Percentiles rank a stretch among this genome's conserved stretches.
Conservation (phyloP, 2,888 invertebrate genomes). For the Diachrysia chrysitis region DNA sequence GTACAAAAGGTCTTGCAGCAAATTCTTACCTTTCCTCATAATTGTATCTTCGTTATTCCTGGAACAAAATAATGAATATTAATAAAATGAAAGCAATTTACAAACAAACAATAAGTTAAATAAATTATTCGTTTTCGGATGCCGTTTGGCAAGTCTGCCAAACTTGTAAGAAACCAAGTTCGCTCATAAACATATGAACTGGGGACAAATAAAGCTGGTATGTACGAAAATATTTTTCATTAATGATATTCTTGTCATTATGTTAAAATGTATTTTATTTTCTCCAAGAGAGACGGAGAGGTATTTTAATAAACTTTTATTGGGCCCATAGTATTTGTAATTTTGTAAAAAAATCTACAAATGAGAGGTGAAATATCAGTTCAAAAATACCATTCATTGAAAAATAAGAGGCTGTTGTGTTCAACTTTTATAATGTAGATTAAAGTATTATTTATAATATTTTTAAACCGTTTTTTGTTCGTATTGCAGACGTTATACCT, state of each 20-base stretch:
- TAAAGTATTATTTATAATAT: too few species aligned
- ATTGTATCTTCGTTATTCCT: constrained; percentile 80
- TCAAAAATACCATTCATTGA: too few species aligned
- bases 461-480: too few species aligned
- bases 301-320: constrained; percentile 13
- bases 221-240: constrained; percentile 24
- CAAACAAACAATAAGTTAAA: constrained; percentile 38
- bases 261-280: constrained; percentile 8
- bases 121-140: constrained; percentile 40
- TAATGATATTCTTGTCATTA: constrained; percentile 8
- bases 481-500: too few species aligned
- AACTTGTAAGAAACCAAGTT: constrained; percentile 39
- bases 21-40: constrained; percentile 81
- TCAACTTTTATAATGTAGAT: too few species aligned
- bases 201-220: constrained; percentile 21
- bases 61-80: constrained; percentile 71
- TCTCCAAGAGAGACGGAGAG: not conserved
- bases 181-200: constrained; percentile 47
- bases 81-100: constrained; percentile 31
- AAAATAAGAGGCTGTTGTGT: too few species aligned
- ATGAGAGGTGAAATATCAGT: too few species aligned
- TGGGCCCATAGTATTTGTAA: too few species aligned
- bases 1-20: constrained; percentile 12
- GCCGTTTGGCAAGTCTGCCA: constrained; percentile 24
- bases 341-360: too few species aligned